These are phyloP conservation scores for Phortica variegata DNA, from an alignment of 1,140 invertebrate genomes.

Conservation along the genomic window DNA sequence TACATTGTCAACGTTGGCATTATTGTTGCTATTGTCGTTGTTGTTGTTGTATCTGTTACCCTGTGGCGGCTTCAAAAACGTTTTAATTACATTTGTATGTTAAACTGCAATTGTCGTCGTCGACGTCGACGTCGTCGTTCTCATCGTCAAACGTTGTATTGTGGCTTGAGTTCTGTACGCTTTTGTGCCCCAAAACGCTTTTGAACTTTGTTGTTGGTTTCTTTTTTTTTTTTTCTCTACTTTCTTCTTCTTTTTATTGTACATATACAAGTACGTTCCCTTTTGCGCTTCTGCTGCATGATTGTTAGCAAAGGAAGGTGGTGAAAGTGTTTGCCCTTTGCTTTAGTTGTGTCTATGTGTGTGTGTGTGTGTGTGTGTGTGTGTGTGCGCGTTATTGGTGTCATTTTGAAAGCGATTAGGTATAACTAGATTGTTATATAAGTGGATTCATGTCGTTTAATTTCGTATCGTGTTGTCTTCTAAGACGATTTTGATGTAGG, in stretches of 20 bases:
- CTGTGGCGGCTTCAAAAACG: constrained; percentile 48
- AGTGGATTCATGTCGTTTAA: constrained; percentile 3
- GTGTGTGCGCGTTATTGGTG: constrained; percentile 30
- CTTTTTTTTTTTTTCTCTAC: no score
- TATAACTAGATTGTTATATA: constrained; percentile 44
- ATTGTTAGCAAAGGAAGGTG: no score
- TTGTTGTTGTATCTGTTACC: constrained; percentile 33
- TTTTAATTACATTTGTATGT: constrained; percentile 55
- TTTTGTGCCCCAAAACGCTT: constrained; percentile 46
- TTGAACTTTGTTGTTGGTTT: no score
- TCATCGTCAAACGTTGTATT: no score
- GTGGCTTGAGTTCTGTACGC: no score
- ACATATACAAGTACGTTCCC: no score
- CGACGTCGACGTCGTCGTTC: background rate
- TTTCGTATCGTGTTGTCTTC: no score
- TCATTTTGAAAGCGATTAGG: constrained; percentile 43
- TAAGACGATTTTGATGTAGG: constrained; percentile 47
- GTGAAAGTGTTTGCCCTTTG: constrained; percentile 10
- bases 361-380: constrained; percentile 6
- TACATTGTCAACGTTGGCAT: no score
- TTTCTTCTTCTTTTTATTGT: no score
- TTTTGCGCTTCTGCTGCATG: no score
- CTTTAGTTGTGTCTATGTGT: constrained; percentile 8
- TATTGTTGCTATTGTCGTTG: no score
- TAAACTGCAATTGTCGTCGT: constrained; percentile 48